Evolutionary conservation across 2,113 vertebrate genomes (phyloP).

Genomic region (Upupa epops): DNA sequence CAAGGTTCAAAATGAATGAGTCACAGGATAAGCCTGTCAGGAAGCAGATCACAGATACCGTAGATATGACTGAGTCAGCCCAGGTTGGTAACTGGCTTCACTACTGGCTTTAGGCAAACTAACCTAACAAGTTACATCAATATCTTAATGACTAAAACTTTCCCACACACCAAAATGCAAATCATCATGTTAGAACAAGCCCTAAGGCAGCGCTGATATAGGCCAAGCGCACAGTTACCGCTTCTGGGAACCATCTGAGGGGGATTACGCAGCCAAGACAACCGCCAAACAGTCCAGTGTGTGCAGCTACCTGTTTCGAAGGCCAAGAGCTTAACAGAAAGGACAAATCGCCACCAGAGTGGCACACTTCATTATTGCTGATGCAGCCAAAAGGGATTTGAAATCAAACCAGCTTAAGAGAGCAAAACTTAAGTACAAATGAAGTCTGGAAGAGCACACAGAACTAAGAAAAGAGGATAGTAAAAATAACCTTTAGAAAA

Average conservation of each 20-base stretch:
- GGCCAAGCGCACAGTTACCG: neutral
- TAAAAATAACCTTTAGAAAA: neutral
- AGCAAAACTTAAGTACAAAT: slow-evolving; percentile 1
- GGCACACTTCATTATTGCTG: neutral
- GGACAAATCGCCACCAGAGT: neutral
- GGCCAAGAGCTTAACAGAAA: neutral
- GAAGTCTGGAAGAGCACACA: neutral
- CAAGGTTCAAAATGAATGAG: neutral
- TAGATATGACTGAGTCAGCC: neutral
- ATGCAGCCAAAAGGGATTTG: slow-evolving; percentile 15
- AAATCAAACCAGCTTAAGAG: slow-evolving; percentile 27
- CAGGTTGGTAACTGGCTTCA: neutral
- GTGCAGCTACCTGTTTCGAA: slow-evolving; percentile 21
- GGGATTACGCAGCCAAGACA: neutral
- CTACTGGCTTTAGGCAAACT: neutral
- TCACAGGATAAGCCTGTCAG: neutral
- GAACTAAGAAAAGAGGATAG: neutral
- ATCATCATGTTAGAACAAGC: neutral
- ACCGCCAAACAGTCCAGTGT: neutral
- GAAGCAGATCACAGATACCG: neutral
- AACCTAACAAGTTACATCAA: neutral
- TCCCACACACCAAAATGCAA: neutral
- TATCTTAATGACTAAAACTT: neutral
- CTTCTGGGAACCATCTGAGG: neutral
- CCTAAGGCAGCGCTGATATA: neutral